phyloP scores from a whole-genome alignment of 2,113 vertebrate species.

The Paedocypris sp. region DNA sequence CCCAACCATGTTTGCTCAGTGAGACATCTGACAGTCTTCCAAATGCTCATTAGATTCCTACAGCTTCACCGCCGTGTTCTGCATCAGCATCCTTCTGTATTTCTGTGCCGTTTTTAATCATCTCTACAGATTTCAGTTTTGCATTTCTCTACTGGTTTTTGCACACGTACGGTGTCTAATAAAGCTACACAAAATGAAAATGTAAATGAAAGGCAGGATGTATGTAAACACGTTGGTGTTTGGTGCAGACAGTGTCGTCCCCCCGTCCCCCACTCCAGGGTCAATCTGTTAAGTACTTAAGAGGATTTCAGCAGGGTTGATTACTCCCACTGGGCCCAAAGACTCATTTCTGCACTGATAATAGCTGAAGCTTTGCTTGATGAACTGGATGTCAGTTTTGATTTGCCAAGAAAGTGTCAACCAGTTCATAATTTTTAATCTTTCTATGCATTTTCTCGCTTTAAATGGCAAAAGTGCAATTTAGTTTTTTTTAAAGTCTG shows the following conservation, averaged over 20 bases:
- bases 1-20: conserved; percentile 14
- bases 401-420: neutral
- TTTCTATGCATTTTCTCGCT: neutral
- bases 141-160: neutral
- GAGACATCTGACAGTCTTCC: conserved; percentile 22
- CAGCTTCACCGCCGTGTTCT: neutral
- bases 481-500: too few species aligned
- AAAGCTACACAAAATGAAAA: too few species aligned
- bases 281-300: conserved; percentile 11
- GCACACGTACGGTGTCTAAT: too few species aligned
- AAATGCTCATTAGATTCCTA: conserved; percentile 26
- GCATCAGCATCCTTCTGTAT: neutral
- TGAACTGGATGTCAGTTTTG: neutral
- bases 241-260: neutral
- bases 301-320: conserved; percentile 10
- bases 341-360: conserved; percentile 1
- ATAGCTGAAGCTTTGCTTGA: neutral
- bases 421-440: neutral
- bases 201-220: too few species aligned
- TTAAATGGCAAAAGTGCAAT: neutral
- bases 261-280: neutral
- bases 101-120: neutral
- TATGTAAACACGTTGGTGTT: neutral
- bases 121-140: too few species aligned
- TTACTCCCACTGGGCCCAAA: conserved; percentile 6